Percentiles rank a stretch among this genome's conserved stretches.
Evolutionary conservation across 1,140 invertebrate genomes (phyloP).

Genomic region (Panulirus ornatus): DNA sequence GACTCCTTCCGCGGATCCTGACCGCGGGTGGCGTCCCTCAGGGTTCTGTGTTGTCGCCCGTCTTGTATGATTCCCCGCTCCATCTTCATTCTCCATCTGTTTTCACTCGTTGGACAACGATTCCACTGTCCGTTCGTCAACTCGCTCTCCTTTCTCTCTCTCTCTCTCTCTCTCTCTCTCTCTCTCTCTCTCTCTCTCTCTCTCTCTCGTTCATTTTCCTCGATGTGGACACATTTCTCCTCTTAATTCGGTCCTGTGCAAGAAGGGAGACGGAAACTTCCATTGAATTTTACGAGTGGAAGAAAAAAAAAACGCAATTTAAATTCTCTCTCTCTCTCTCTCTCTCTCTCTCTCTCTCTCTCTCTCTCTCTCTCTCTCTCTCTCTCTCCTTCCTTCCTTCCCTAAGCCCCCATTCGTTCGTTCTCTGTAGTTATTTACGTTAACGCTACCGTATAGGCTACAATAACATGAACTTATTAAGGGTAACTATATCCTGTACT

Average conservation of each 20-base stretch:
- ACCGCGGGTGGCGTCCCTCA: too few species aligned
- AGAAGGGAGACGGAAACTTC: too few species aligned
- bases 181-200: slow-evolving; percentile 11
- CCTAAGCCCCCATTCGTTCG: not conserved
- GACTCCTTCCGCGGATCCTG: too few species aligned
- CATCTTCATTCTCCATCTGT: not conserved
- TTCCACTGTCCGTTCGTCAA: too few species aligned
- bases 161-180: slow-evolving; percentile 15
- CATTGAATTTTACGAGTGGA: too few species aligned
- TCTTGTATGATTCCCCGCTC: not conserved
- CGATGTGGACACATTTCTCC: not conserved
- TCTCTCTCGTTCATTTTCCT: not conserved
- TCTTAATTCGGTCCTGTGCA: not conserved
- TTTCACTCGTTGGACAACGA: too few species aligned
- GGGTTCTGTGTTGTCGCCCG: too few species aligned
- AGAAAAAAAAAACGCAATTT: too few species aligned
- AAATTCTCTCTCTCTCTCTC: slow-evolving; percentile 22
- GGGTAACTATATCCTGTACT: too few species aligned
- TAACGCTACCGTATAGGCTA: too few species aligned
- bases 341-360: slow-evolving; percentile 22
- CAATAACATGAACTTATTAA: too few species aligned
- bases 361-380: not conserved
- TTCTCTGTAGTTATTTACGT: too few species aligned
- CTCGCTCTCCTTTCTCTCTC: not conserved
- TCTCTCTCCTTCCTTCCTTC: not conserved